Conservation (phyloP, 2,797 vertebrate genomes). For the Brotula barbata region DNA sequence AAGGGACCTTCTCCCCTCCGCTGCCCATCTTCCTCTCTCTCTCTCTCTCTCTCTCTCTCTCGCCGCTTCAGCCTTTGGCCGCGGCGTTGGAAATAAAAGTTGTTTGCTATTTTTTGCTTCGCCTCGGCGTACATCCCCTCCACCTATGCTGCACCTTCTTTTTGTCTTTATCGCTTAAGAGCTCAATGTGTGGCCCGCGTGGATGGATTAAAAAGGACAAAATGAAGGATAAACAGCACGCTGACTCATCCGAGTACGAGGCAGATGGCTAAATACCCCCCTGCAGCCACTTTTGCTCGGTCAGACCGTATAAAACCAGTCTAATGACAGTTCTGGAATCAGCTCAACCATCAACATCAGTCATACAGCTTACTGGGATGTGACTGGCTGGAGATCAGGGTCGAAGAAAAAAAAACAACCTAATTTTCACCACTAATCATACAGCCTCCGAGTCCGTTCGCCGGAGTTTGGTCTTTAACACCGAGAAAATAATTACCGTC, state of each 20-base stretch:
- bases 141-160: neutral
- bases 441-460: conserved; percentile 21
- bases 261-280: conserved; percentile 33
- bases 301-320: conserved; percentile 34
- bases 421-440: conserved; percentile 37
- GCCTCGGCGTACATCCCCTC: neutral
- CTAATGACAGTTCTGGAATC: conserved; percentile 40
- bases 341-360: conserved; percentile 34
- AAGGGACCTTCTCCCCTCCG: conserved; percentile 28
- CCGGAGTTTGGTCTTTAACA: neutral
- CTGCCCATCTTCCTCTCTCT: conserved; percentile 18
- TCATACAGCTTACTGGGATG: conserved; percentile 32
- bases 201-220: conserved; percentile 13
- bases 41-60: neutral
- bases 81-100: neutral
- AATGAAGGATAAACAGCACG: conserved; percentile 18
- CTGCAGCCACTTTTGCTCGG: conserved; percentile 23
- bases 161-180: conserved; percentile 23
- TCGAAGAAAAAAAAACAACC: conserved; percentile 1
- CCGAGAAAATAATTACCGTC: neutral
- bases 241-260: conserved; percentile 24
- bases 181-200: conserved; percentile 9
- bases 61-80: neutral
- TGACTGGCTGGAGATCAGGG: conserved; percentile 28
- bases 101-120: conserved; percentile 13